Evolutionary conservation across 2,113 vertebrate species (phyloP).

Genomic region (Ornithorhynchus anatinus): DNA sequence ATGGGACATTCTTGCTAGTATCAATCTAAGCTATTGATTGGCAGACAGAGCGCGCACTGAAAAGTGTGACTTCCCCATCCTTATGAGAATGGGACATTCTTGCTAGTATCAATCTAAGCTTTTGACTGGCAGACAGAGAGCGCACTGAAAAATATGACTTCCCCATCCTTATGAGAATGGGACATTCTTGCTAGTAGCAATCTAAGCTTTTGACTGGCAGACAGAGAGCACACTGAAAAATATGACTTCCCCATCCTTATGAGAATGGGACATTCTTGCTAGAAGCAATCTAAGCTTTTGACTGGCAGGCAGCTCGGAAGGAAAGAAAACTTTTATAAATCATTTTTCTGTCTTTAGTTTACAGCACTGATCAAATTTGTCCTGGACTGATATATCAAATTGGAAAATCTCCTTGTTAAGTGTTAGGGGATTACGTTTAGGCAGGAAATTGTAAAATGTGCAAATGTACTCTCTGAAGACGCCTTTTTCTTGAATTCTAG

Average conservation of each 20-base stretch:
- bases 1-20: neutral
- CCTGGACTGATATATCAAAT: no score
- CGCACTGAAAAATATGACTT: neutral
- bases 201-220: neutral
- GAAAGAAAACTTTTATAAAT: no score
- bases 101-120: neutral
- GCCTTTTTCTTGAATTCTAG: no score
- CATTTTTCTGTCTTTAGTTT: no score
- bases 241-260: constrained; percentile 18
- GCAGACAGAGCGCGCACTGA: neutral
- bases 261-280: neutral
- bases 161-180: neutral
- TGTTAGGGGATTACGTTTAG: no score
- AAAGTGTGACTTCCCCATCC: constrained; percentile 15
- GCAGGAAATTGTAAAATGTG: no score
- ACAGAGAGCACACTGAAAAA: neutral
- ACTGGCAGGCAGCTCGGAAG: neutral
- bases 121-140: neutral
- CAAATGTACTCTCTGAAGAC: no score
- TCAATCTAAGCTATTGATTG: neutral
- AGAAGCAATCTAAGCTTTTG: neutral
- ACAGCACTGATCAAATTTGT: no score
- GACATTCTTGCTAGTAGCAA: neutral
- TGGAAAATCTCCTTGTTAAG: no score
- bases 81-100: neutral